phyloP scores from a whole-genome alignment of 1,140 invertebrate genomes.

The Eriocheir sinensis region DNA sequence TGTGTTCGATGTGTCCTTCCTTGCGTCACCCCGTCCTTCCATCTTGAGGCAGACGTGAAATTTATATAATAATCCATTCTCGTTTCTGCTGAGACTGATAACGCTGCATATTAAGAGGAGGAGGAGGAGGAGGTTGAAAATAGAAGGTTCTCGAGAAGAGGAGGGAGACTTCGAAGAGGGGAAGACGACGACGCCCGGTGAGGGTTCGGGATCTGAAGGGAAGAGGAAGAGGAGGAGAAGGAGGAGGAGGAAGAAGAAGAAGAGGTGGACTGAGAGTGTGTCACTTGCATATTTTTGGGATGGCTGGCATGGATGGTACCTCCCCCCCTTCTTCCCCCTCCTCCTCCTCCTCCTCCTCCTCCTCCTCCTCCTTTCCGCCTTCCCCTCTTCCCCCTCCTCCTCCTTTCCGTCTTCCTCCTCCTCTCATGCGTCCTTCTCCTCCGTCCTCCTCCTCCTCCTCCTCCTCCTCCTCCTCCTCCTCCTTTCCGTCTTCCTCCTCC shows the following conservation, averaged over 20 bases:
- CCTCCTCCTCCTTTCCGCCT: background rate
- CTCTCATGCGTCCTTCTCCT: background rate
- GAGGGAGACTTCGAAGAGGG: background rate
- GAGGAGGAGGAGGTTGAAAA: too few relatives aligned
- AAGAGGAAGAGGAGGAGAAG: too few relatives aligned
- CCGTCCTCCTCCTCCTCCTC: background rate
- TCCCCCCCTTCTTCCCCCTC: background rate
- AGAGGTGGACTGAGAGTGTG: background rate
- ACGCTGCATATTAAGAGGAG: background rate
- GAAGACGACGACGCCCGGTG: too few relatives aligned
- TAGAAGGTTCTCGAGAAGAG: too few relatives aligned
- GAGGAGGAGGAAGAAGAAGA: too few relatives aligned
- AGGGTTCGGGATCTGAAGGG: too few relatives aligned
- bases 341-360: slow-evolving; percentile 19
- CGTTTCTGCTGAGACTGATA: slow-evolving; percentile 5
- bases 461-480: slow-evolving; percentile 7
- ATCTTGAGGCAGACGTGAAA: background rate
- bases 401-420: too few relatives aligned
- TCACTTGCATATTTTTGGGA: background rate
- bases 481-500: too few relatives aligned
- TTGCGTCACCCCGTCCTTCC: background rate
- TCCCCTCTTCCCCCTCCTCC: too few relatives aligned
- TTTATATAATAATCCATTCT: background rate
- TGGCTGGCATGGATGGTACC: background rate
- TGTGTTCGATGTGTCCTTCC: too few relatives aligned